phyloP scores from a whole-genome alignment of 2,797 vertebrate genomes.

The Pseudochirops corinnae region DNA sequence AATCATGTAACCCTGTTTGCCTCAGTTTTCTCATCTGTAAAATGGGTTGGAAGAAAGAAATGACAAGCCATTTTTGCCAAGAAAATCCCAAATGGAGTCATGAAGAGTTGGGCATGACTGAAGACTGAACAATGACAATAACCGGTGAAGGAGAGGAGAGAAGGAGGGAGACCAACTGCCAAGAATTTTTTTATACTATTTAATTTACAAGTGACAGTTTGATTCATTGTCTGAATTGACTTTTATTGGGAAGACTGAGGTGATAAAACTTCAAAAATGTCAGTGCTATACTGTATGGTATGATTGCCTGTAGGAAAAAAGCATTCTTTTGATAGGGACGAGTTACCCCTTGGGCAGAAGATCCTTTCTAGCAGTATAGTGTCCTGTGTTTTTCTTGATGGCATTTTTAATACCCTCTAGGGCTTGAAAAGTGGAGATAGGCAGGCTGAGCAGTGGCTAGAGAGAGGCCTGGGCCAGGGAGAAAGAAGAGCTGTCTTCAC shows the following conservation, averaged over 20 bases:
- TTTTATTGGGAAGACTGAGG: constrained; percentile 17
- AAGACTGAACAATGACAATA: not conserved
- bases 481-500: not conserved
- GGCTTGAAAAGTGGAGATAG: not conserved
- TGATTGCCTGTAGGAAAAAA: not conserved
- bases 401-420: not conserved
- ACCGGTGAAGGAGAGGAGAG: not conserved
- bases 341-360: not conserved
- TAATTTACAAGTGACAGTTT: not conserved
- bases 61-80: not conserved
- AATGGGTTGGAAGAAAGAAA: not conserved
- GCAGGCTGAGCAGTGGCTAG: not conserved
- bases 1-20: not conserved
- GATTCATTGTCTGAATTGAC: not conserved
- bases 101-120: not conserved
- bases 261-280: constrained; percentile 8
- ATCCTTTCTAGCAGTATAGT: not conserved
- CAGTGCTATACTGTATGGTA: not conserved
- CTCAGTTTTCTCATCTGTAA: not conserved
- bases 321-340: not conserved
- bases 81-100: not conserved
- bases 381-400: not conserved
- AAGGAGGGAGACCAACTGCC: not conserved
- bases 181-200: not conserved
- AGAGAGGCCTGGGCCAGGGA: not conserved